Evolutionary conservation across 2,113 vertebrate species (phyloP), one percentile per base, ranked within the genome.

Genomic region (Otis tarda): DNA sequence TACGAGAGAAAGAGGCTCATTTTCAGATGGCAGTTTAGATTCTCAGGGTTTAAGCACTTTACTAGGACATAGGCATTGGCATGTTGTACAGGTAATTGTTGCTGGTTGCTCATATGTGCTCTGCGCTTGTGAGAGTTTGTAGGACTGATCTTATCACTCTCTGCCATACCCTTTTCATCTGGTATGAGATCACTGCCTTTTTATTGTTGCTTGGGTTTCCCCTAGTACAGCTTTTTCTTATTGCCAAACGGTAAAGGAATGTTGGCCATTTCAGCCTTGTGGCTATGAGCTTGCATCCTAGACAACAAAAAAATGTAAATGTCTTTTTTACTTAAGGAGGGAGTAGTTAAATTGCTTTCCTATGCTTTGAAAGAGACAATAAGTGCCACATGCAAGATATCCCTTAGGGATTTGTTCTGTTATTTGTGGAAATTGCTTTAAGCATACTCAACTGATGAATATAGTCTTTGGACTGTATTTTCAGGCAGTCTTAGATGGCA

Each of bases 1-100:
- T 28, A 50, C 93, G 56, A 95, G 55, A 35, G 98, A 98, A 77
- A 97, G 97, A 96, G 98, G 97, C 94, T 98, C 97, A 1, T 98
- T 98, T 94, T 97, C 98, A 90, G 97, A 83, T 93, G 97, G 98
- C 78, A 97, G 85, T 96, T 97, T 98, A 87, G 98, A 98, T 98
- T 98, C 99, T 99, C 99, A 99, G 98, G 99, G 99, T 97, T 98
- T 99, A 98, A 99, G 99, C 99, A 99, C 99, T 99, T 99, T 99
- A 99, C 98, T 99, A 94, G 99, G 99, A 96, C 99, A 99, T 98
- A 98, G 99, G 91, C 99, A 99, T 97, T 99, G 99, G 99, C 99
- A 99, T 41, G 98, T 99, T 89, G 98, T 99, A 91, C 99, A 99
- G 99, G 99, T 99, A 97, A 96, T 76, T 90, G 50, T 27, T 5